phyloP scores from a whole-genome alignment of 2,113 vertebrate genomes.

The Parus major region DNA sequence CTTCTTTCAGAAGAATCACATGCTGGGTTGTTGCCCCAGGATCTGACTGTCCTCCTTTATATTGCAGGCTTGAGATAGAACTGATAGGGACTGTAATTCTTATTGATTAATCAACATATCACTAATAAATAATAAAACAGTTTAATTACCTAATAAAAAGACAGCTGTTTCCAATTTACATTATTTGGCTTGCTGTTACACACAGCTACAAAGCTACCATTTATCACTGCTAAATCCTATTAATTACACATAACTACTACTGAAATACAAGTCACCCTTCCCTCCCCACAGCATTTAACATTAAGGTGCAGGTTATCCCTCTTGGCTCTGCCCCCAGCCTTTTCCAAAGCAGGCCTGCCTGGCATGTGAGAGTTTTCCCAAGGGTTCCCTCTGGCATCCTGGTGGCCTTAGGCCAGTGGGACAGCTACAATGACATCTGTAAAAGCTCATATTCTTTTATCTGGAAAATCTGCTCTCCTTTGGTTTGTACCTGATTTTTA shows the following conservation, averaged over 20 bases:
- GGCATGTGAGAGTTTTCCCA: not conserved
- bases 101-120: not conserved
- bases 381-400: not conserved
- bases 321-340: not conserved
- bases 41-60: not conserved
- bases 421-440: not conserved
- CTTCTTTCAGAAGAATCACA: not conserved
- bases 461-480: not conserved
- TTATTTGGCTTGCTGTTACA: not conserved
- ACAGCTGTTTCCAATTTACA: not conserved
- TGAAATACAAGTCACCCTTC: not conserved
- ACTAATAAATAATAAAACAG: not conserved
- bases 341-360: not conserved
- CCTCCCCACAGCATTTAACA: not conserved
- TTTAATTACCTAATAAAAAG: not conserved
- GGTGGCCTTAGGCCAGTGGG: not conserved
- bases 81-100: not conserved
- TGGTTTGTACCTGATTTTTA: not conserved
- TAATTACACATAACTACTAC: not conserved
- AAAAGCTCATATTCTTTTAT: not conserved
- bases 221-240: not conserved
- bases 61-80: not conserved
- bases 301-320: not conserved
- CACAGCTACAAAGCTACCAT: not conserved
- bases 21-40: not conserved